These are phyloP conservation scores for Oryzias dopingdopingensis DNA, from an alignment of 2,797 vertebrate species.

Conservation along the genomic window DNA sequence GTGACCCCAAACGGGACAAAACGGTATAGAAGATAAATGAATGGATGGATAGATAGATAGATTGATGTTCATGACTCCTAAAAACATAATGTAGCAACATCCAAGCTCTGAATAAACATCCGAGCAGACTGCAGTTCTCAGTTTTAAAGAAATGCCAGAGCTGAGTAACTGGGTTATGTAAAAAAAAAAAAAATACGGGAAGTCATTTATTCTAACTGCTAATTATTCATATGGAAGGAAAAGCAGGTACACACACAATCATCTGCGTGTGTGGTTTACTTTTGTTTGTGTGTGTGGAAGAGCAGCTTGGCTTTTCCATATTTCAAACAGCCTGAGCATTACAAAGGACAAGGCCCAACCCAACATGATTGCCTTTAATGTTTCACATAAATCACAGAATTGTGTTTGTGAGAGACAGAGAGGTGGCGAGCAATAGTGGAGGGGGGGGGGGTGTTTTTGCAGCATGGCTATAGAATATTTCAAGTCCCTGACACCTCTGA, in stretches of 20 bases:
- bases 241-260: conserved; percentile 15
- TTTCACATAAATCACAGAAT: conserved; percentile 72
- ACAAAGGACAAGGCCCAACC: conserved; percentile 59
- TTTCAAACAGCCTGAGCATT: conserved; percentile 64
- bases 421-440: neutral
- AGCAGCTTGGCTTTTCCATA: conserved; percentile 57
- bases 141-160: conserved; percentile 35
- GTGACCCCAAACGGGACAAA: no score
- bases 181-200: conserved; percentile 2
- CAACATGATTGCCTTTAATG: conserved; percentile 78
- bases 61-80: no score
- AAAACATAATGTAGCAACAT: conserved; percentile 36
- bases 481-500: conserved; percentile 65
- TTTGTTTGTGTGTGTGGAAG: conserved; percentile 43
- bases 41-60: no score
- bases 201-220: conserved; percentile 16
- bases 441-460: conserved; percentile 21
- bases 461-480: conserved; percentile 49
- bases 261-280: conserved; percentile 16
- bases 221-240: conserved; percentile 49
- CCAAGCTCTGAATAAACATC: conserved; percentile 21
- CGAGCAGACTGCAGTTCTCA: conserved; percentile 16
- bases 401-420: conserved; percentile 8
- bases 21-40: no score
- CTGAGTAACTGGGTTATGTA: conserved; percentile 7